Conservation (phyloP, 2,888 invertebrate species). For the Tethea ocularis region DNA sequence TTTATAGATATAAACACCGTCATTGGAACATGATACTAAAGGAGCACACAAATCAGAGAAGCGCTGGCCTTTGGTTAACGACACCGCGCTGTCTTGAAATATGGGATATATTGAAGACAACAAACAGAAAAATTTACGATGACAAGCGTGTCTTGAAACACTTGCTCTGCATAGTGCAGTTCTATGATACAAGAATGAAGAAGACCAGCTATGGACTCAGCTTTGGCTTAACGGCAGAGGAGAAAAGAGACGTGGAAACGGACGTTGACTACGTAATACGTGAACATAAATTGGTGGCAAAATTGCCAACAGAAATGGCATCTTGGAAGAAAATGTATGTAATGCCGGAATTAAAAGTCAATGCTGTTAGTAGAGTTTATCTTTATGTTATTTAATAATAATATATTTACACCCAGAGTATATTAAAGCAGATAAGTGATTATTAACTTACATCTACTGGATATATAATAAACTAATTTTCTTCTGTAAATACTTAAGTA, state of each 20-base stretch:
- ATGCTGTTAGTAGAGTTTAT: conserved; percentile 24
- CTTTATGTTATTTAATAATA: too few relatives aligned
- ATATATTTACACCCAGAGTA: too few relatives aligned
- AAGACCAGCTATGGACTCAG: conserved; percentile 12
- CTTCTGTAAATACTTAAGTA: too few relatives aligned
- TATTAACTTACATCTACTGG: too few relatives aligned
- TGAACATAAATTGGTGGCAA: conserved; percentile 40
- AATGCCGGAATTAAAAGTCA: conserved; percentile 52
- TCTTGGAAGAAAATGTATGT: conserved; percentile 49
- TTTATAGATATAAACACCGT: conserved; percentile 64
- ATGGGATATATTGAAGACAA: conserved; percentile 59
- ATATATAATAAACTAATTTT: too few relatives aligned
- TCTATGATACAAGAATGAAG: conserved; percentile 39
- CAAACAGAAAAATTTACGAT: conserved; percentile 46
- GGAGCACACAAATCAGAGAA: conserved; percentile 55
- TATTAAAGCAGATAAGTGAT: too few relatives aligned
- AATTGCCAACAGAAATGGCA: conserved; percentile 29
- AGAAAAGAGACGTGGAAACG: conserved; percentile 54
- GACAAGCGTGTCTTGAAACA: conserved; percentile 53
- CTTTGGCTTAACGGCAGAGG: conserved; percentile 37
- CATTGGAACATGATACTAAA: conserved; percentile 69
- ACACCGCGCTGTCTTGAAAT: conserved; percentile 61
- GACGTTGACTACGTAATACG: conserved; percentile 43
- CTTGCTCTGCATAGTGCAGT: conserved; percentile 60
- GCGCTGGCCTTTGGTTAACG: conserved; percentile 59